Evolutionary conservation across 2,113 vertebrate genomes (phyloP).

Genomic region (Pithys albifrons): DNA sequence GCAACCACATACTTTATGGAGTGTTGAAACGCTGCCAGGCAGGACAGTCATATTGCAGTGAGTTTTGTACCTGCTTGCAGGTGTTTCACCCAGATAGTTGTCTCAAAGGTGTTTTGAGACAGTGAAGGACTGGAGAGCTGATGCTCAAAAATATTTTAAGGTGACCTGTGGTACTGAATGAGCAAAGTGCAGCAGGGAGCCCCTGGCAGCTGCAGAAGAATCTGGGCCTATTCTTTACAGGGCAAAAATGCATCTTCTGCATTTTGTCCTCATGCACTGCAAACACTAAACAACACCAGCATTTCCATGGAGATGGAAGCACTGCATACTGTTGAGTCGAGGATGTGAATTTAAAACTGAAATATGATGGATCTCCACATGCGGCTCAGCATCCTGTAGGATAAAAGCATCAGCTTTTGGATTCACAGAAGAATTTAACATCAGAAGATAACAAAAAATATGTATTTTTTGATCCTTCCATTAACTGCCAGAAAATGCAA

Average conservation of each 20-base stretch:
- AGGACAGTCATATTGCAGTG: background rate
- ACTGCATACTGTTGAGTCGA: slow-evolving; percentile 28
- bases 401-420: background rate
- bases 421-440: background rate
- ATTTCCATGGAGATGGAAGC: slow-evolving; percentile 68
- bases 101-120: background rate
- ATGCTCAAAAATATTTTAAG: slow-evolving; percentile 12
- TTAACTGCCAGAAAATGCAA: background rate
- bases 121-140: background rate
- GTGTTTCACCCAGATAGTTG: background rate
- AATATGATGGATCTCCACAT: slow-evolving; percentile 23
- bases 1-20: background rate
- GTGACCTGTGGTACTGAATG: background rate
- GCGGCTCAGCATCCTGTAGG: background rate
- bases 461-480: background rate
- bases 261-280: background rate
- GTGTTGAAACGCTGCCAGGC: background rate
- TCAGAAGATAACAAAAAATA: background rate
- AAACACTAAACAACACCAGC: background rate
- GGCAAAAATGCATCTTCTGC: background rate
- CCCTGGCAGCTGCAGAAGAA: slow-evolving; percentile 14
- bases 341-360: slow-evolving; percentile 57
- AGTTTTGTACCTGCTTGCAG: background rate
- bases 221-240: background rate
- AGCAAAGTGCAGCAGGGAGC: background rate